Conservation (phyloP, 2,888 invertebrate genomes). For the Anthrax anthrax region DNA sequence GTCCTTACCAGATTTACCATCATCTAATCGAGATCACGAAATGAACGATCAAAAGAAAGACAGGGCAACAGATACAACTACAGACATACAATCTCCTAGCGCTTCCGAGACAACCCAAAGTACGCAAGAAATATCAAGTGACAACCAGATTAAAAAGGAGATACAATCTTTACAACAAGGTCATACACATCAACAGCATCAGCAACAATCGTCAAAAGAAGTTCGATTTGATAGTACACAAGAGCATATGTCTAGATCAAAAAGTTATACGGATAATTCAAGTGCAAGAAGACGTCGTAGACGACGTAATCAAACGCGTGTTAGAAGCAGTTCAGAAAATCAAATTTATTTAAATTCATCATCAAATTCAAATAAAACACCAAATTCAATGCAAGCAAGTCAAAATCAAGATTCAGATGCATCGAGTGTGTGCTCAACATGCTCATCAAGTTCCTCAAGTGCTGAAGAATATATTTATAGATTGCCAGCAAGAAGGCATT, state of each 20-base stretch:
- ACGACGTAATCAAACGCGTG: slow-evolving; percentile 28
- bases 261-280: slow-evolving; percentile 39
- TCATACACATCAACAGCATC: background rate
- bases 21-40: slow-evolving; percentile 23
- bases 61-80: slow-evolving; percentile 18
- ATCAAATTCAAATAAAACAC: background rate
- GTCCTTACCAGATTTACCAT: slow-evolving; percentile 47
- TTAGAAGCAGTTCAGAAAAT: slow-evolving; percentile 28
- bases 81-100: slow-evolving; percentile 22
- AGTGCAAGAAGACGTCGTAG: slow-evolving; percentile 28
- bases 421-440: slow-evolving; percentile 77
- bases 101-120: slow-evolving; percentile 30
- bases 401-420: slow-evolving; percentile 44
- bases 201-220: slow-evolving; percentile 20
- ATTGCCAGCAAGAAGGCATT: slow-evolving; percentile 65
- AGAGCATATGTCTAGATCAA: slow-evolving; percentile 38
- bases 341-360: slow-evolving; percentile 27
- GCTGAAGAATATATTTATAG: slow-evolving; percentile 79
- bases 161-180: slow-evolving; percentile 16
- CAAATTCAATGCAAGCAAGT: slow-evolving; percentile 20
- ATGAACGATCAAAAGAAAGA: slow-evolving; percentile 22
- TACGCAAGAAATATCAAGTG: slow-evolving; percentile 26
- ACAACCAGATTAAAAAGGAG: slow-evolving; percentile 22
- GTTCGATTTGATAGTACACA: slow-evolving; percentile 31
- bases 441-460: slow-evolving; percentile 70